Evolutionary conservation across 2,113 vertebrate genomes (phyloP).

Genomic region (Coracopsis vasa): DNA sequence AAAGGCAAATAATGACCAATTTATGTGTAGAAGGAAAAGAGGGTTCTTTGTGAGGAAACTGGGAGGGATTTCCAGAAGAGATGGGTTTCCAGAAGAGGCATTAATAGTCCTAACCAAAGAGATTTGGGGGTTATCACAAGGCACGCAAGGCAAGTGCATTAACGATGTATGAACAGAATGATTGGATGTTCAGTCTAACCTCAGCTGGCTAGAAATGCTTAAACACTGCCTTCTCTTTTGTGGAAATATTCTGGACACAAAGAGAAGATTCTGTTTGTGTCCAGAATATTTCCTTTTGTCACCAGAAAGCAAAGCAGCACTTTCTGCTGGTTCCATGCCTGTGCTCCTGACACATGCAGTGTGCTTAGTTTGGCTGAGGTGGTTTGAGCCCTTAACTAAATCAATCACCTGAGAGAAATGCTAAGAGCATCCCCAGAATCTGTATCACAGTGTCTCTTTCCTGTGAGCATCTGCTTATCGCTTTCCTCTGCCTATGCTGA

Average conservation of each 20-base stretch:
- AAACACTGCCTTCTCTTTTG: background rate
- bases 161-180: background rate
- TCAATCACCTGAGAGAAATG: background rate
- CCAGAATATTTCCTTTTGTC: background rate
- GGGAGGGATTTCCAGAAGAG: background rate
- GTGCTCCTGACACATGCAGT: background rate
- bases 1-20: background rate
- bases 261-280: background rate
- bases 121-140: background rate
- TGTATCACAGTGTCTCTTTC: background rate
- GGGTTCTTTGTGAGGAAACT: background rate
- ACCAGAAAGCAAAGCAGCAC: background rate
- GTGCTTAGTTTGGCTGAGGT: background rate
- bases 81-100: background rate
- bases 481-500: background rate
- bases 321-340: background rate
- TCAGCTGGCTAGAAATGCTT: background rate
- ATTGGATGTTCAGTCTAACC: background rate
- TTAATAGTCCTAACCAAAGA: background rate
- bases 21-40: background rate
- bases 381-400: background rate
- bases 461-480: background rate
- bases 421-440: background rate
- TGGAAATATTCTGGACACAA: no score
- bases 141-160: rapidly evolving